Conservation (phyloP, 1,140 invertebrate species). For the Lanistes nyassanus region DNA sequence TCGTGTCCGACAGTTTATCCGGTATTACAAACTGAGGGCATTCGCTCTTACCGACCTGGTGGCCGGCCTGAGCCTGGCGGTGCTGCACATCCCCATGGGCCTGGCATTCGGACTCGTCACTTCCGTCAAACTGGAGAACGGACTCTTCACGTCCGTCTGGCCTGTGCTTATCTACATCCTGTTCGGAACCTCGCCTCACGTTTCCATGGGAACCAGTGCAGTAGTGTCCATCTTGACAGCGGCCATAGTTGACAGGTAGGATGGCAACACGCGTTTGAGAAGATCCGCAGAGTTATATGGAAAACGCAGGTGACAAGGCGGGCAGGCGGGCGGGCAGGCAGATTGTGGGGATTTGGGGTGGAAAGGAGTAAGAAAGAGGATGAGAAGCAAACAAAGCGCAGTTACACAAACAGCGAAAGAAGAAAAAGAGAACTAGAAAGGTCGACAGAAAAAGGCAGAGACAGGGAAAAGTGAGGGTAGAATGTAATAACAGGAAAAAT, state of each 20-base stretch:
- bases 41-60: slow-evolving; percentile 63
- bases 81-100: slow-evolving; percentile 70
- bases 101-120: slow-evolving; percentile 70
- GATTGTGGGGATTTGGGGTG: no score
- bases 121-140: slow-evolving; percentile 67
- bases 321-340: no score
- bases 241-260: slow-evolving; percentile 51
- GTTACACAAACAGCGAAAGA: no score
- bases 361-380: no score
- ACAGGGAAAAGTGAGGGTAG: no score
- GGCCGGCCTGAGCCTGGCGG: slow-evolving; percentile 68
- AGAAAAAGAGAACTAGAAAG: no score
- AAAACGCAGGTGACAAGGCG: no score
- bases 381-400: no score
- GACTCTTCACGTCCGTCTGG: slow-evolving; percentile 71
- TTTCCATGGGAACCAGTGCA: slow-evolving; percentile 65
- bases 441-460: no score
- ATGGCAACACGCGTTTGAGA: no score
- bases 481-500: no score
- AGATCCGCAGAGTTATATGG: no score
- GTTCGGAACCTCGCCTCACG: slow-evolving; percentile 70
- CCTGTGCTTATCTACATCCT: slow-evolving; percentile 69
- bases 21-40: slow-evolving; percentile 63
- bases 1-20: slow-evolving; percentile 39
- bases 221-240: slow-evolving; percentile 63